These are phyloP conservation scores for Rousettus madagascariensis DNA, from an alignment of 2,797 vertebrate genomes.

Conservation along the genomic window DNA sequence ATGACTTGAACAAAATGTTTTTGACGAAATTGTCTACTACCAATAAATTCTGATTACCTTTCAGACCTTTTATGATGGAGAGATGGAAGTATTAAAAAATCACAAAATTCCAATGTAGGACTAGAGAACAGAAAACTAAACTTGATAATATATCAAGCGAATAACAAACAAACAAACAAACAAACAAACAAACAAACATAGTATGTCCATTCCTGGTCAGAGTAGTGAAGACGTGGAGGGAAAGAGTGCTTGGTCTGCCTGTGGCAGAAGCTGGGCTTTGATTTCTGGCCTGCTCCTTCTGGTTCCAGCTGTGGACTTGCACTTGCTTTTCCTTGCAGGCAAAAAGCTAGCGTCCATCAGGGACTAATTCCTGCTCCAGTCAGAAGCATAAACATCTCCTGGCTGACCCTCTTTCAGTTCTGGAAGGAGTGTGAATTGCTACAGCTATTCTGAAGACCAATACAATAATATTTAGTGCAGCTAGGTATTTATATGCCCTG, in stretches of 20 bases:
- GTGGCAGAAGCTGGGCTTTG: background rate
- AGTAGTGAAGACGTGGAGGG: background rate
- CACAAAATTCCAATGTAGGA: background rate
- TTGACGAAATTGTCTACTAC: background rate
- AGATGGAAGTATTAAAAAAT: background rate
- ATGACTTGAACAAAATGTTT: background rate
- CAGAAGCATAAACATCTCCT: background rate
- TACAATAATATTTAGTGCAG: background rate
- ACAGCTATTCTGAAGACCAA: background rate
- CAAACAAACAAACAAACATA: background rate
- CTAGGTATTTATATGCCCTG: background rate
- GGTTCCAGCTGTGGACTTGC: background rate
- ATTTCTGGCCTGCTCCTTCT: background rate
- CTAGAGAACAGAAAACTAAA: background rate
- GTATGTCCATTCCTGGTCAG: background rate
- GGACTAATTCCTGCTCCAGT: background rate
- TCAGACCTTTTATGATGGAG: background rate
- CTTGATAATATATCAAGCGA: background rate
- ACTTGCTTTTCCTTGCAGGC: background rate
- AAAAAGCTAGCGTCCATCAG: background rate
- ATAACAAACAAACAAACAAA: background rate
- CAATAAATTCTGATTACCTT: background rate
- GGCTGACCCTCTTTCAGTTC: background rate
- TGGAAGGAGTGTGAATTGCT: background rate
- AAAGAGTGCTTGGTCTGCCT: background rate